Evolutionary conservation across 2,113 vertebrate species (phyloP).

Genomic region (Bambusicola thoracicus): DNA sequence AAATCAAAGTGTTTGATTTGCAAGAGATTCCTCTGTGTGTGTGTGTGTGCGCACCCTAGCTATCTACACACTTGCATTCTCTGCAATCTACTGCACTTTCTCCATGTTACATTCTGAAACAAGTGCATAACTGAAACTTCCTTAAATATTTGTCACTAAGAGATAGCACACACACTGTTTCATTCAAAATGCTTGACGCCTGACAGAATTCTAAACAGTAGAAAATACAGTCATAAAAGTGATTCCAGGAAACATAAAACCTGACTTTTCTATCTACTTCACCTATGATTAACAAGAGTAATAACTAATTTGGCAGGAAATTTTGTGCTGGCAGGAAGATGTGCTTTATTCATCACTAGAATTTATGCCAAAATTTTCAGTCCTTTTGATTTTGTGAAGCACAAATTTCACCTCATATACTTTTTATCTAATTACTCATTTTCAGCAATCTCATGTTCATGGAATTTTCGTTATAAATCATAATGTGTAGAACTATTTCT

Average conservation of each 20-base stretch:
- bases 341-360: neutral
- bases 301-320: slow-evolving; percentile 12
- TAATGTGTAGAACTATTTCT: neutral
- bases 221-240: neutral
- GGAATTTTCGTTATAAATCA: neutral
- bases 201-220: neutral
- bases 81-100: neutral
- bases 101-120: neutral
- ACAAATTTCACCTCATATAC: fast-evolving
- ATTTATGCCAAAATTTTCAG: neutral
- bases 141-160: neutral
- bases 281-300: neutral
- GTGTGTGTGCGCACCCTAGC: neutral
- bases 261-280: neutral
- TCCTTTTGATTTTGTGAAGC: neutral
- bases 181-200: neutral
- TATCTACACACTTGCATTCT: neutral
- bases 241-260: neutral
- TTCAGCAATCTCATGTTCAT: neutral
- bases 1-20: fast-evolving
- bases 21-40: neutral
- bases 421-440: neutral
- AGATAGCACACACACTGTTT: neutral
- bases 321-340: neutral
- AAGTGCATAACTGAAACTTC: neutral